These are phyloP conservation scores for Anoplophora glabripennis DNA, from an alignment of 1,140 invertebrate genomes.

Conservation along the genomic window DNA sequence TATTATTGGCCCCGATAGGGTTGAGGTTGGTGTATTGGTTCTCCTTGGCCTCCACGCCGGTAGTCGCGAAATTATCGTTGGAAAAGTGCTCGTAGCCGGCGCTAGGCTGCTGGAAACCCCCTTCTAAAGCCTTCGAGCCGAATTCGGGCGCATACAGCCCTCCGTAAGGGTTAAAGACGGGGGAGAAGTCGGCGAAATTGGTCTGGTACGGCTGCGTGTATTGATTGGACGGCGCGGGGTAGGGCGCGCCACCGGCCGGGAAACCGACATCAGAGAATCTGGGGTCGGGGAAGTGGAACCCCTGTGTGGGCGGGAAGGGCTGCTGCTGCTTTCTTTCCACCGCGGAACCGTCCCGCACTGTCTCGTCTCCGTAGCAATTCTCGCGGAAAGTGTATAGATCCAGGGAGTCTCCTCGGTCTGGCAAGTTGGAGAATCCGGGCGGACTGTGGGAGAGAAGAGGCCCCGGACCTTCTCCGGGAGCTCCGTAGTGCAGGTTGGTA, in stretches of 20 bases:
- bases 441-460: slow-evolving; percentile 21
- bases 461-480: slow-evolving; percentile 43
- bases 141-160: slow-evolving; percentile 54
- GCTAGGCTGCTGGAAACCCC: slow-evolving; percentile 21
- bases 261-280: slow-evolving; percentile 38
- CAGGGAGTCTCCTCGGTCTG: slow-evolving; percentile 60
- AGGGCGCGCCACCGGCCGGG: slow-evolving; percentile 19
- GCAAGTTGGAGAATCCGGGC: slow-evolving; percentile 48
- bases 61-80: slow-evolving; percentile 43
- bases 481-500: slow-evolving; percentile 61
- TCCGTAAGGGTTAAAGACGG: slow-evolving; percentile 57
- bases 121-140: slow-evolving; percentile 41
- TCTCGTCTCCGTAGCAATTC: slow-evolving; percentile 64
- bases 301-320: slow-evolving; percentile 23
- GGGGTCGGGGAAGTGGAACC: slow-evolving; percentile 35
- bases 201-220: slow-evolving; percentile 50
- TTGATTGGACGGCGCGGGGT: slow-evolving; percentile 41
- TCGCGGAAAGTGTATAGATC: slow-evolving; percentile 66
- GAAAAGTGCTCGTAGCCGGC: slow-evolving; percentile 45
- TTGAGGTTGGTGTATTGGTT: slow-evolving; percentile 58
- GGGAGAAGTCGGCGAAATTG: slow-evolving; percentile 57
- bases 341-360: slow-evolving; percentile 30
- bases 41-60: slow-evolving; percentile 43
- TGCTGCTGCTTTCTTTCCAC: slow-evolving; percentile 34
- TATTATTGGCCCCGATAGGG: slow-evolving; percentile 59